Evolutionary conservation across 2,797 vertebrate genomes (phyloP).

Genomic region (Amblyopsis hoosieri): DNA sequence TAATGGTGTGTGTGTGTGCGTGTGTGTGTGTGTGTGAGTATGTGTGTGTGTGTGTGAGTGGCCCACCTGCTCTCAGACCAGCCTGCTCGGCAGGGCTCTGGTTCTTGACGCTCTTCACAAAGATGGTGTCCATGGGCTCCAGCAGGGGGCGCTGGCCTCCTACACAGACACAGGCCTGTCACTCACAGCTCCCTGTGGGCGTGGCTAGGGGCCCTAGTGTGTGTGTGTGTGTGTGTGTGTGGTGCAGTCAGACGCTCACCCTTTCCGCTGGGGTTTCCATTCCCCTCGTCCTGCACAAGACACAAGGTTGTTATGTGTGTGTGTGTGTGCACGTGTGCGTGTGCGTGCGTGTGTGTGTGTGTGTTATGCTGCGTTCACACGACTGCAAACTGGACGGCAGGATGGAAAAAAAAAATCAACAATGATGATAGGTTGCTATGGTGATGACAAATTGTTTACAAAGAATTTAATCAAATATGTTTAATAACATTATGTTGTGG

Average conservation of each 20-base stretch:
- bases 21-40: not conserved
- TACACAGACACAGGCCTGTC: constrained; percentile 27
- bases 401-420: too few species aligned
- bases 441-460: too few species aligned
- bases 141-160: constrained; percentile 74
- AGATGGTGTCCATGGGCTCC: constrained; percentile 98
- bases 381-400: too few species aligned
- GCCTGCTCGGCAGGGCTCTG: constrained; percentile 89
- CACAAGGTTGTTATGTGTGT: constrained; percentile 21
- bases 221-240: not conserved
- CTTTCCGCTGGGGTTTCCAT: constrained; percentile 58
- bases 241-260: constrained; percentile 36
- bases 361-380: not conserved
- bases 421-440: too few species aligned
- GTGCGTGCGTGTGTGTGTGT: constrained; percentile 29
- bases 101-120: constrained; percentile 93
- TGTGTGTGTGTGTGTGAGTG: not conserved
- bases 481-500: too few species aligned
- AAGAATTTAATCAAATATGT: too few species aligned
- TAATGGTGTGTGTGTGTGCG: not conserved
- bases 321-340: constrained; percentile 3
- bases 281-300: constrained; percentile 65
- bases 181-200: not conserved
- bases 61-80: constrained; percentile 89
- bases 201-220: not conserved